A percentile compares a stretch with the other conserved stretches of the same genome.
Conservation (phyloP, 23 tunicate species). For the Phallusia fumigata region DNA sequence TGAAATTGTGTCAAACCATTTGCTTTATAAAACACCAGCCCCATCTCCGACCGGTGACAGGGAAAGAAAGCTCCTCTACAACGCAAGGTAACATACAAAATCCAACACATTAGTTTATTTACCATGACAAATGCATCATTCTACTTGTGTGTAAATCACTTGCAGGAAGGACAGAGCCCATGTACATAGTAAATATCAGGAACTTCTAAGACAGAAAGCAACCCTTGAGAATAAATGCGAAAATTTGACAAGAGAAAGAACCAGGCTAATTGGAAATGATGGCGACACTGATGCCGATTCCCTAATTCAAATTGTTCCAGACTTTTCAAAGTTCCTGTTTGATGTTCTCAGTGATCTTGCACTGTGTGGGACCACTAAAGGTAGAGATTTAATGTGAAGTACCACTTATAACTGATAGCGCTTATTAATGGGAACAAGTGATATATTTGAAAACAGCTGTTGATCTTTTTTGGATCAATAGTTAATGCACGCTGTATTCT, state of each 20-base stretch:
- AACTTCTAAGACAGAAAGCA: conserved; percentile 68
- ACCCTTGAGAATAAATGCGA: conserved; percentile 56
- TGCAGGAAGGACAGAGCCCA: conserved; percentile 66
- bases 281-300: conserved; percentile 6
- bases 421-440: too few species aligned
- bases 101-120: neutral
- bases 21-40: conserved; percentile 92
- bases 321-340: conserved; percentile 54
- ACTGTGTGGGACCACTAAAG: conserved; percentile 45
- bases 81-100: conserved; percentile 53
- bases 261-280: conserved; percentile 12
- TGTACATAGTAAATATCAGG: conserved; percentile 78
- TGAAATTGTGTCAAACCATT: conserved; percentile 81
- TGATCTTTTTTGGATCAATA: too few species aligned
- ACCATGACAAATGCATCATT: too few species aligned
- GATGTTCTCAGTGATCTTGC: conserved; percentile 71
- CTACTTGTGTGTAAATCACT: conserved; percentile 14
- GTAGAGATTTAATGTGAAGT: conserved; percentile 12
- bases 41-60: conserved; percentile 96
- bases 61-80: conserved; percentile 76
- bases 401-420: too few species aligned
- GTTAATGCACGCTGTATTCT: neutral
- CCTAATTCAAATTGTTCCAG: conserved; percentile 35
- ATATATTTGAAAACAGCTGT: too few species aligned
- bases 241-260: conserved; percentile 52